These are phyloP conservation scores for Mythimna pallens DNA, from an alignment of 2,888 invertebrate genomes.

Conservation along the genomic window DNA sequence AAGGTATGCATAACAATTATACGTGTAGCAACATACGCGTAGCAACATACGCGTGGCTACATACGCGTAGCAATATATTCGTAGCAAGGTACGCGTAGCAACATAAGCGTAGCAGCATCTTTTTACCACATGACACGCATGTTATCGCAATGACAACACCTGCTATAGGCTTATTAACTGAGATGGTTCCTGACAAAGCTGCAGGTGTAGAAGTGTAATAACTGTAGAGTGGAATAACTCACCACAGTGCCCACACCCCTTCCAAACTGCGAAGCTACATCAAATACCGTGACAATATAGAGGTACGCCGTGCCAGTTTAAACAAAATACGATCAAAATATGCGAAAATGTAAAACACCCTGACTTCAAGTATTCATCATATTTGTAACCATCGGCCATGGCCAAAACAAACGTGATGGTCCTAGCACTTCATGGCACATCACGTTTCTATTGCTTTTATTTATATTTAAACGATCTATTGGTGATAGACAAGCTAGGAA, in stretches of 20 bases:
- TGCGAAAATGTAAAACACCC: slow-evolving; percentile 8
- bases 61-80: neutral
- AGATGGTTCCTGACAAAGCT: neutral
- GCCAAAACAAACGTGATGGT: slow-evolving; percentile 9
- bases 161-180: neutral
- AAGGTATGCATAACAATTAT: neutral
- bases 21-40: neutral
- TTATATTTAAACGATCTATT: slow-evolving; percentile 21
- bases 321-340: no score
- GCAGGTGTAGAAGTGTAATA: no score
- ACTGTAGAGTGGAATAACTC: no score
- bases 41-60: neutral
- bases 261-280: no score
- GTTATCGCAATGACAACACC: neutral
- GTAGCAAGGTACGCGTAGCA: neutral
- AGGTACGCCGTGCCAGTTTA: no score
- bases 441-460: slow-evolving; percentile 35
- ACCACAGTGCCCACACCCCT: no score
- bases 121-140: neutral
- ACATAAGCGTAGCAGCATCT: neutral
- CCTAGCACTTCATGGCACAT: slow-evolving; percentile 11
- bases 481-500: neutral
- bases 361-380: neutral
- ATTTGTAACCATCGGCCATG: slow-evolving; percentile 5
- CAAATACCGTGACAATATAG: no score